phyloP scores from a whole-genome alignment of 1,140 invertebrate genomes.

The Chironomus tepperi region DNA sequence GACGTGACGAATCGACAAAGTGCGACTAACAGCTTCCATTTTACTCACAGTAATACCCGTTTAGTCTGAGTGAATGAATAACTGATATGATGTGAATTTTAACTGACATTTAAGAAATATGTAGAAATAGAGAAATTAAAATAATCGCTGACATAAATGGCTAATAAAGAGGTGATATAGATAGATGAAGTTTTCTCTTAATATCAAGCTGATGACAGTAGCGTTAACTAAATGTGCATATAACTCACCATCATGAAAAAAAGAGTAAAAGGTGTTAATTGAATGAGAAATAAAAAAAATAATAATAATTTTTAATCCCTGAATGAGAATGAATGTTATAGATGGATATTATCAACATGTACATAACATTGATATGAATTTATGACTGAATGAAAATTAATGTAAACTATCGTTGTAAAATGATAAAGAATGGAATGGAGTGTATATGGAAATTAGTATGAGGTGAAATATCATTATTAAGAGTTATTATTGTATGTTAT shows the following conservation, averaged over 20 bases:
- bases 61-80: not conserved
- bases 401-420: not conserved
- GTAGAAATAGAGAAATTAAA: conserved; percentile 2
- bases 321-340: not conserved
- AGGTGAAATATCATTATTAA: too few species aligned
- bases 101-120: too few species aligned
- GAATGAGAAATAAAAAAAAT: not conserved
- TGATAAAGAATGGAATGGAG: not conserved
- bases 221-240: not conserved
- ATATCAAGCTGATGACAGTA: conserved; percentile 12
- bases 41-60: not conserved
- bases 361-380: not conserved
- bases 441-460: not conserved
- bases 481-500: too few species aligned
- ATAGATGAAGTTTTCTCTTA: not conserved
- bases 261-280: not conserved
- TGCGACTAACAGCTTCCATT: too few species aligned
- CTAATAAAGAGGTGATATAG: conserved; percentile 7
- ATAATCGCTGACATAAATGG: conserved; percentile 12
- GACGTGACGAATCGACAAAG: too few species aligned
- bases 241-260: not conserved
- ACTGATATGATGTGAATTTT: too few species aligned
- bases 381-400: not conserved
- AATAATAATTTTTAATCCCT: not conserved
- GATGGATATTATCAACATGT: not conserved